Base-by-base conservation (phyloP, 2,797 vertebrate species). In the Botia kubotai region DNA sequence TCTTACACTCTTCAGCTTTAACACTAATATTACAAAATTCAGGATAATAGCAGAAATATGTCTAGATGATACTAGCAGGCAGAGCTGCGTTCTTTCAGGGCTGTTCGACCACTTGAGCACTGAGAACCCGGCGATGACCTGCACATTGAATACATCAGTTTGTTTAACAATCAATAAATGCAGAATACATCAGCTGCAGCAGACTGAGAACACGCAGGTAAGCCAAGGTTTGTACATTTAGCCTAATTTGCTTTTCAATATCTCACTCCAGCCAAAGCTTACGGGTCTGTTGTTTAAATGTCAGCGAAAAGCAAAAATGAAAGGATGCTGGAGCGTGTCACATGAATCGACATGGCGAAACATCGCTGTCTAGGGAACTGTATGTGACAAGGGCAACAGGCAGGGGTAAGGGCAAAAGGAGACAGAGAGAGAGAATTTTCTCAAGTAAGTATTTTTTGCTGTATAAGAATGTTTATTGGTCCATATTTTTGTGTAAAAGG, bases 241-340 rank as follows among this genome's bases (percentile, higher is more conserved):
- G 60, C 12, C 29, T 76, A 48, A 83, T 82, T 82, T 78, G 58
- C 58, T 86, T 72, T 80, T 73, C 72, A 53, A 79, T 75, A 76
- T 63, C 62, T 78, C 62, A 16, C 66, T 14, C 63, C 33, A 53
- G 48, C 17, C 17, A n/a, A 4, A 55, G 26, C 71, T 66, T 46
- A 78, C n/a, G 2, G 46, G 66, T 21, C 53, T 5, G 53, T 72
- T 74, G 68, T 82, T 79, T 81, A 84, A 81, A 83, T 80, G 76
- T 79, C 79, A 82, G 68, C 36, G 48, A 21, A 78, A 75, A 77
- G 72, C 65, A 65, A 72, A 63, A 78, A 70, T 52, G 5, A 75
- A 78, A 75, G 68, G 75, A 83, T 75, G 80, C 70, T 70, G 43
- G 69, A 83, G 83, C 86, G 29, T 83, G 83, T 83, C 84, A 67